Evolutionary conservation across 1,140 invertebrate species (phyloP), one percentile per base, ranked within the genome.

Genomic region (Drosophila suzukii): DNA sequence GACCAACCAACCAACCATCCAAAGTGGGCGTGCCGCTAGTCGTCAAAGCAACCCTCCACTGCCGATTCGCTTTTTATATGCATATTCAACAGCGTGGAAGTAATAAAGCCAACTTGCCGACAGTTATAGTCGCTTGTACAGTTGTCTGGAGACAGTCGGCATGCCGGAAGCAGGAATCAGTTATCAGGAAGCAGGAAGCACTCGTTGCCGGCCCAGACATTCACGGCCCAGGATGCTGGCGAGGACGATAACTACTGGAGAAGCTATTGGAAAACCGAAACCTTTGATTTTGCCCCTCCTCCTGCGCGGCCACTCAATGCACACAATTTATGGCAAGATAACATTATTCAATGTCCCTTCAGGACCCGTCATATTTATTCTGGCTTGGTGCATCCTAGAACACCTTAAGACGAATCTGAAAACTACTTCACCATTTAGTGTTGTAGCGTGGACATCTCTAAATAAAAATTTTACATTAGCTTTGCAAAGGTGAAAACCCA

Each of bases 81-180:
- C 80, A 89, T 83, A 89, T 89, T 89, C 84, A 89, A 89, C 84
- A 89, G 84, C 78, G 84, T 89, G 77, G 84, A 89, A 89, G 83
- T 89, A 89, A 89, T 89, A 89, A 89, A 88, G 84, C 83, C 84
- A 88, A 88, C 84, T 88, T 88, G 76, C 79, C 76, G 83, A 88
- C 79, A 88, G 76, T 80, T 75, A 88, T 79, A 88, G 83, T 80
- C 77, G 79, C 75, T 77, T 76, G 72, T 66, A 72, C 63, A 88
- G 62, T 79, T 86, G 75, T 76, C 73, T 75, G 57, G 72, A 75
- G 82, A 71, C 67, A 79, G 76, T 81, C 66, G 83, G 47, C 50
- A 54, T 65, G 46, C 38, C 59, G 59, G 59, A 82, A 80, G 51
- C 60, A 68, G 84, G 79, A 88, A 82, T 17, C 32, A 34, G 32